Evolutionary conservation across 2,113 vertebrate genomes (phyloP).

Genomic region (Nothobranchius furzeri): DNA sequence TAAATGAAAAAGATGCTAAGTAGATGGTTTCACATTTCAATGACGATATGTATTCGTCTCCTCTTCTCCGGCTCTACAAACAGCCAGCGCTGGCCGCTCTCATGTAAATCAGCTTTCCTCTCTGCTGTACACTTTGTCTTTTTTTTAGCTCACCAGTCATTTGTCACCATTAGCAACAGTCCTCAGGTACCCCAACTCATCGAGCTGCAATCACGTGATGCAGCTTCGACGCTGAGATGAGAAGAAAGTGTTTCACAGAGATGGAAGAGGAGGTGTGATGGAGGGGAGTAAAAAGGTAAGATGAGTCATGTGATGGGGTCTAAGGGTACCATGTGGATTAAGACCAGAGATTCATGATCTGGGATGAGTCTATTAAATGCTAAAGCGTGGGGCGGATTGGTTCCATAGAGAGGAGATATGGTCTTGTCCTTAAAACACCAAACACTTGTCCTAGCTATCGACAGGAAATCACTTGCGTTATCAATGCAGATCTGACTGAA

Average conservation of each 20-base stretch:
- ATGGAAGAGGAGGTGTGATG: not conserved
- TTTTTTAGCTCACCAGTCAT: conserved; percentile 47
- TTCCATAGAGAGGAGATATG: not conserved
- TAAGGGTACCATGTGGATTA: conserved; percentile 25
- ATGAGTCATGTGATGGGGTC: not conserved
- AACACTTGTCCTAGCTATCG: conserved; percentile 20
- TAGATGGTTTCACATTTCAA: not conserved
- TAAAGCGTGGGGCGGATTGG: conserved; percentile 21
- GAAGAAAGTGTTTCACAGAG: conserved; percentile 12
- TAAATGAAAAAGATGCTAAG: no score
- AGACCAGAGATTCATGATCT: conserved; percentile 23
- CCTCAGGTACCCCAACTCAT: conserved; percentile 57
- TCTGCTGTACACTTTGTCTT: conserved; percentile 12
- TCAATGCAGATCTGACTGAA: conserved; percentile 10
- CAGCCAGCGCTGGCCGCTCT: conserved; percentile 16
- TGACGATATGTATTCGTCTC: not conserved
- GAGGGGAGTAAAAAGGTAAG: no score
- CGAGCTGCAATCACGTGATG: conserved; percentile 56
- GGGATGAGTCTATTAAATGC: conserved; percentile 39
- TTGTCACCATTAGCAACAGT: conserved; percentile 80
- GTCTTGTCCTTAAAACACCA: conserved; percentile 3
- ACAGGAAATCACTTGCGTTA: conserved; percentile 7
- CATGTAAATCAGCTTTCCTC: conserved; percentile 28
- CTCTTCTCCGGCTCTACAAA: conserved; percentile 16
- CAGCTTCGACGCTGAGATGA: conserved; percentile 28